phyloP scores from a whole-genome alignment of 2,888 invertebrate genomes.

The Hydrotaea diabolus region DNA sequence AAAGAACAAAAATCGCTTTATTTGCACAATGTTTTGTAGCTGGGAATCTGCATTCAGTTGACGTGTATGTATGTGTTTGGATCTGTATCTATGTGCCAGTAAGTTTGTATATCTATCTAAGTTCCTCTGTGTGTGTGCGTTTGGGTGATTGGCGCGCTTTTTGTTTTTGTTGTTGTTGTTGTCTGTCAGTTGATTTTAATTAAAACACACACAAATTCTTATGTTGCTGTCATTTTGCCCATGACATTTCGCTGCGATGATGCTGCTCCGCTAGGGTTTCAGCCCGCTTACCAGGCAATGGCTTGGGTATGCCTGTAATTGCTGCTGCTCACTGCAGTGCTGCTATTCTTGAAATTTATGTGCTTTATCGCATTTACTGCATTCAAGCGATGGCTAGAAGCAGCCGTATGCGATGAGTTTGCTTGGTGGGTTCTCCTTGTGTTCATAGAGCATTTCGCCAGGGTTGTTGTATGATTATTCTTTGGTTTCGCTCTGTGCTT shows the following conservation, averaged over 20 bases:
- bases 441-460: not conserved
- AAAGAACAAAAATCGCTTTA: slow-evolving; percentile 26
- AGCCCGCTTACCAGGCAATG: not conserved
- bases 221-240: slow-evolving; percentile 69
- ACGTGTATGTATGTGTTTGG: not conserved
- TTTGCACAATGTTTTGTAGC: not conserved
- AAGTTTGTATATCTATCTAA: too few relatives aligned
- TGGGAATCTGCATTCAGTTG: not conserved
- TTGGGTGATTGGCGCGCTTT: slow-evolving; percentile 61
- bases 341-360: slow-evolving; percentile 44
- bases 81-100: not conserved
- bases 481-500: not conserved
- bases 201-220: slow-evolving; percentile 77
- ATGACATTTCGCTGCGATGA: slow-evolving; percentile 38
- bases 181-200: slow-evolving; percentile 71
- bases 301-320: slow-evolving; percentile 45
- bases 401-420: not conserved
- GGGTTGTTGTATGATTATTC: not conserved
- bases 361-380: slow-evolving; percentile 37
- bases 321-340: slow-evolving; percentile 54
- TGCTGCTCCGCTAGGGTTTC: not conserved
- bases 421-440: too few relatives aligned
- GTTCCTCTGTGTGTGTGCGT: not conserved
- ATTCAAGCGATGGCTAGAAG: slow-evolving; percentile 18
- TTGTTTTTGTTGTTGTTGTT: too few relatives aligned